These are phyloP conservation scores for Tachystola acroxantha DNA, from an alignment of 2,888 invertebrate species.

Conservation along the genomic window DNA sequence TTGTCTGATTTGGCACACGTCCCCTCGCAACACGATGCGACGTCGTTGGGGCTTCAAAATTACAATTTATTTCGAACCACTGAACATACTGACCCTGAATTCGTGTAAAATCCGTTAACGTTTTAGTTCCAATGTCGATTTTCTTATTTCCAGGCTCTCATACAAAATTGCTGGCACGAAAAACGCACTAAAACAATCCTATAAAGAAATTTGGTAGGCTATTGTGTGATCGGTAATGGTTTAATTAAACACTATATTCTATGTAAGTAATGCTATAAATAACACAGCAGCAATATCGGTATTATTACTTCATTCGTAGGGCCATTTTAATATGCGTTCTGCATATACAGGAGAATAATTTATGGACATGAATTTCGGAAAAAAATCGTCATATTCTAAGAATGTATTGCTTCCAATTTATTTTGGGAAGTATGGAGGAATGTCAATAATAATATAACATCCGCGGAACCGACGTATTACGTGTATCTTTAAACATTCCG, in stretches of 20 bases:
- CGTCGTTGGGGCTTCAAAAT: conserved; percentile 41
- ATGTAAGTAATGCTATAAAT: too few relatives aligned
- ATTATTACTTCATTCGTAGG: too few relatives aligned
- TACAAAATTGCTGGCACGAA: conserved; percentile 25
- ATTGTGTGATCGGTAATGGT: too few relatives aligned
- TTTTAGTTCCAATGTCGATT: too few relatives aligned
- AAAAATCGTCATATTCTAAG: conserved; percentile 1
- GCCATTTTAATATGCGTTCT: not conserved
- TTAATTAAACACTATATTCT: too few relatives aligned
- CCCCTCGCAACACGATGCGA: conserved; percentile 20
- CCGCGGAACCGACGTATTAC: conserved; percentile 39
- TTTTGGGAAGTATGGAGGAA: conserved; percentile 22
- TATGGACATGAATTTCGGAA: conserved; percentile 5
- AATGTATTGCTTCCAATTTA: conserved; percentile 15
- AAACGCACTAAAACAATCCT: too few relatives aligned
- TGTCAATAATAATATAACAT: conserved; percentile 36
- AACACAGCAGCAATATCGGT: too few relatives aligned
- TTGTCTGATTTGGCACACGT: conserved; percentile 41
- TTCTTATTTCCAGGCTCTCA: conserved; percentile 21
- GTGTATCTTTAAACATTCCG: conserved; percentile 43
- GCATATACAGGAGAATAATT: not conserved
- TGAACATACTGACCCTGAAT: too few relatives aligned
- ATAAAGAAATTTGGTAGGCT: too few relatives aligned
- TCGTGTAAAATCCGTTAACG: too few relatives aligned
- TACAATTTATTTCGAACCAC: conserved; percentile 47